Evolutionary conservation across 2,888 invertebrate species (phyloP), one percentile per base, ranked within the genome.

Genomic region (Sminthurides aquaticus): DNA sequence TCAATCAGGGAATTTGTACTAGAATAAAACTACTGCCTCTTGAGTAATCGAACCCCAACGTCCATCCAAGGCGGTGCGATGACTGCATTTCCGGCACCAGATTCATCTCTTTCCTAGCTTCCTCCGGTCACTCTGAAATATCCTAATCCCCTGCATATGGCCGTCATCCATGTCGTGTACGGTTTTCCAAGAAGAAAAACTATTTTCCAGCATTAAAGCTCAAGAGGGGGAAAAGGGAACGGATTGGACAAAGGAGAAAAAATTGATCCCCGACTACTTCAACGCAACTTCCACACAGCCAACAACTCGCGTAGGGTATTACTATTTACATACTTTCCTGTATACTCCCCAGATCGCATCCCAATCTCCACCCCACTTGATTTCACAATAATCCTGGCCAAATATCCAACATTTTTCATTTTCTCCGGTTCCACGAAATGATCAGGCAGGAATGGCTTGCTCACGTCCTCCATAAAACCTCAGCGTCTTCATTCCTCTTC

Each of bases 351-450:
- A 20, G 20, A 52, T 34, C 43, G 43, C 8, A 34, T 11, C 15
- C 43, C 43, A 34, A 34, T 11, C 5, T 34, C 8, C 52, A 8
- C 5, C 15, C 52, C 52, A 20, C 52, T 52, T 52, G 15, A 52
- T 52, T 52, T 52, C 52, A 52, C 52, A 52, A 52, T 52, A 52
- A 52, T 52, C 52, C 52, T 5, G 20, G 20, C 11, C 11, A 52
- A 18, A 52, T 22, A 20, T 52, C 11, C 52, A 18, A 20, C 52
- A 52, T 52, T 52, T 52, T 52, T 52, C 22, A 8, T 18, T 52
- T 52, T 22, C 52, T 20, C 43, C 18, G 18, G 11, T 43, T 18
- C 43, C 43, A 43, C 18, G 43, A 43, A 43, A 43, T 43, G 43
- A 43, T 18, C 43, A 8, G 43, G 43, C 43, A 8, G 43, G 43